Evolutionary conservation across 1,140 invertebrate species (phyloP), one percentile per base, ranked within the genome.

Genomic region (Aphelenchoides avenae): DNA sequence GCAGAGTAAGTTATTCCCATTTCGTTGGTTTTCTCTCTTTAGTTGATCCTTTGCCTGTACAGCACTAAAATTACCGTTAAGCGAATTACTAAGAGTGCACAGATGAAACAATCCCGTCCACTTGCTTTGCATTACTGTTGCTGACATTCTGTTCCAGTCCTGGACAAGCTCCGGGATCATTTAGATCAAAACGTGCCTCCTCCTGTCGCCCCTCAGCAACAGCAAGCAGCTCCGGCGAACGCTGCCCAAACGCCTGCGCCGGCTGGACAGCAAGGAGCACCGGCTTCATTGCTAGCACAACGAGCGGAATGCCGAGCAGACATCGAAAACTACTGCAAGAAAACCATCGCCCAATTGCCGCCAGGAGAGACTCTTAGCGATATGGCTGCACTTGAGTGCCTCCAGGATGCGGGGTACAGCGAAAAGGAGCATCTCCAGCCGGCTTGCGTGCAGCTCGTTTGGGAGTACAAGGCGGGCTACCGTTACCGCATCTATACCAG

Each of bases 311-410:
- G 57, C 33, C 29, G 22, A 5, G 33, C 48, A 9, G 66, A 69
- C 52, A 68, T 69, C 43, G 51, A 68, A 22, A 64, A 62, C 24
- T 51, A 58, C 34, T 69, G 66, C 49, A 57, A 51, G 18, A 59
- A 52, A n/a, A 52, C 58, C 18, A 52, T 61, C 34, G 44, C 31
- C 39, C 62, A 62, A 42, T 39, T 66, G 26, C 29, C 50, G 4
- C 67, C 50, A n/a, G 58, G 48, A 15, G 51, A 70, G 40, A 37
- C 65, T 7, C 46, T 68, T 7, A 63, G 47, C 36, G 71, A 76
- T 52, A 72, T 76, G 74, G 70, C 70, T 3, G 66, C 74, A 18
- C 46, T 75, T 51, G 73, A 75, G 42, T 75, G 73, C 57, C 56
- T 75, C 6, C 73, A 75, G 56, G 74, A 75, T 37, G 74, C 73